A percentile compares a stretch with the other conserved stretches of the same genome.
Conservation (phyloP, 2,888 invertebrate genomes). For the Scaptomyza tumidula region DNA sequence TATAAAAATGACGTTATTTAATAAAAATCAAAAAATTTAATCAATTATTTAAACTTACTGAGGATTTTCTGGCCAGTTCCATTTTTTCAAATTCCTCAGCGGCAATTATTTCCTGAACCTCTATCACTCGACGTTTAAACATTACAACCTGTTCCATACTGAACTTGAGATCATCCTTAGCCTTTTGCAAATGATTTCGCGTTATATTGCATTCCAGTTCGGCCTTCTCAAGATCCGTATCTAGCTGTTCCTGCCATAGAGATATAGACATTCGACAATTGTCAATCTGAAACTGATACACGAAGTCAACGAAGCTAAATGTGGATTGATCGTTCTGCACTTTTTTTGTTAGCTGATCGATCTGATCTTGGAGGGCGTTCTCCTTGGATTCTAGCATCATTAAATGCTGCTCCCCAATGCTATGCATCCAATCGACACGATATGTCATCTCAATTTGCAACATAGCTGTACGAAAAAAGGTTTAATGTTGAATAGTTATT, state of each 20-base stretch:
- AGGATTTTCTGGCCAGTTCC: not conserved
- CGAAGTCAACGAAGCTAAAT: slow-evolving; percentile 3
- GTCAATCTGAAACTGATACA: slow-evolving; percentile 21
- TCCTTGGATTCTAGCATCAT: slow-evolving; percentile 27
- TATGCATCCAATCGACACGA: slow-evolving; percentile 51
- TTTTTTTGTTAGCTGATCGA: not conserved
- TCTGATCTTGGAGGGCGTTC: slow-evolving; percentile 7
- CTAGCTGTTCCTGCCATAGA: slow-evolving; percentile 46
- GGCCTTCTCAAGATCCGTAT: slow-evolving; percentile 45
- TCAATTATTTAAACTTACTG: not conserved
- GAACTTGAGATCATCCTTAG: slow-evolving; percentile 43
- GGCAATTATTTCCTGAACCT: slow-evolving; percentile 21
- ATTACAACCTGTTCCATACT: slow-evolving; percentile 36
- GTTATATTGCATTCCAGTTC: slow-evolving; percentile 38
- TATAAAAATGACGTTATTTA: too few species aligned
- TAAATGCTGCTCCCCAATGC: slow-evolving; percentile 44
- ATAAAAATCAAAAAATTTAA: too few species aligned
- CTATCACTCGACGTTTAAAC: slow-evolving; percentile 29
- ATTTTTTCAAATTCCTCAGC: slow-evolving; percentile 2
- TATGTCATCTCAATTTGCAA: slow-evolving; percentile 52
- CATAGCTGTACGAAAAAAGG: slow-evolving; percentile 15
- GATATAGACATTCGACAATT: not conserved
- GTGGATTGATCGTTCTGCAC: not conserved
- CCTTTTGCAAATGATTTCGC: slow-evolving; percentile 17
- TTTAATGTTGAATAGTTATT: too few species aligned